These are phyloP conservation scores for Micrasema minimum DNA, from an alignment of 1,140 invertebrate genomes.

Conservation along the genomic window DNA sequence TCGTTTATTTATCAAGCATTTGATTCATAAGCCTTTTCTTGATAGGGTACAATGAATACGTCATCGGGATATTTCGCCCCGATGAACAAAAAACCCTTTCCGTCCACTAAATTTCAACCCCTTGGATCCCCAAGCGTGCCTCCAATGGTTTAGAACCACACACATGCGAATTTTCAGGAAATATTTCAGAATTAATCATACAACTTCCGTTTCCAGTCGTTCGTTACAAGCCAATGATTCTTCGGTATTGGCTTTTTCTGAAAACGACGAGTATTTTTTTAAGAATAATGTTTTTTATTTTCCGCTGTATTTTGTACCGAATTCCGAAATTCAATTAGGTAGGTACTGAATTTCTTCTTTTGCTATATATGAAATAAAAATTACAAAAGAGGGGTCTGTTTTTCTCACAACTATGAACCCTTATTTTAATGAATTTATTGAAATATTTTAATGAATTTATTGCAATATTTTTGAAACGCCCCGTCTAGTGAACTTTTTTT, in stretches of 20 bases:
- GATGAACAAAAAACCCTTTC: conserved; percentile 32
- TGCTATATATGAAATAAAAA: too few relatives aligned
- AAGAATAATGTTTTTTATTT: too few relatives aligned
- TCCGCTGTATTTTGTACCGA: too few relatives aligned
- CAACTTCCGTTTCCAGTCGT: conserved; percentile 28
- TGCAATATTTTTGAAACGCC: too few relatives aligned
- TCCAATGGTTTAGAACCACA: conserved; percentile 8
- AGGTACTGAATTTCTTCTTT: too few relatives aligned
- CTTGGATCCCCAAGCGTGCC: background rate
- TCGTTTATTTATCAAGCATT: conserved; percentile 27
- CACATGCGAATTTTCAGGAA: conserved; percentile 22
- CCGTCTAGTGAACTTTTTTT: too few relatives aligned
- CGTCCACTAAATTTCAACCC: conserved; percentile 23
- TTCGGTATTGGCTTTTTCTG: background rate
- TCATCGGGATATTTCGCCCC: conserved; percentile 28
- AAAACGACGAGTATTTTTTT: too few relatives aligned
- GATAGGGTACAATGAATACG: conserved; percentile 34
- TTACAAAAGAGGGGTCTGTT: too few relatives aligned
- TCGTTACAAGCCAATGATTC: conserved; percentile 28
- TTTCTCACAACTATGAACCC: too few relatives aligned
- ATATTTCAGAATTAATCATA: conserved; percentile 36
- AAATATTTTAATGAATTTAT: too few relatives aligned
- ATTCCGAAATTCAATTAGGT: too few relatives aligned
- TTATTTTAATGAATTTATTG: too few relatives aligned
- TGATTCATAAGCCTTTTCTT: conserved; percentile 35